These are phyloP conservation scores for Coregonus ussuriensis DNA, from an alignment of 2,797 vertebrate species.

Conservation along the genomic window DNA sequence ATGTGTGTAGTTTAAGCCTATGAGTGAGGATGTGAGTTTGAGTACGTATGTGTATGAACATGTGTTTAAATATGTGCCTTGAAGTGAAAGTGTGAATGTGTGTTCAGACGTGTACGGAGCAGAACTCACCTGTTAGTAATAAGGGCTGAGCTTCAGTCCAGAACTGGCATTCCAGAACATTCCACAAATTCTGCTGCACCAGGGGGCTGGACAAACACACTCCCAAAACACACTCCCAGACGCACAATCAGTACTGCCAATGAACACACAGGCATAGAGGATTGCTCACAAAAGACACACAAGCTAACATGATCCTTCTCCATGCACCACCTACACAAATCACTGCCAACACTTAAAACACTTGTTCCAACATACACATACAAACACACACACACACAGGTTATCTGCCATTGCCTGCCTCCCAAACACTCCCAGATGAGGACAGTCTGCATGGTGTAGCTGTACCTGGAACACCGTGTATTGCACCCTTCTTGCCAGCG, in stretches of 20 bases:
- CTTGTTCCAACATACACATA: conserved; percentile 8
- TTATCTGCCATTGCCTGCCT: neutral
- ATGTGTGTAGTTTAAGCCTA: neutral
- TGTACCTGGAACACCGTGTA: neutral
- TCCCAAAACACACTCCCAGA: conserved; percentile 20
- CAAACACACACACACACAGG: too few relatives aligned
- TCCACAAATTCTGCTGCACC: conserved; percentile 79
- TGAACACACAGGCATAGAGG: conserved; percentile 41
- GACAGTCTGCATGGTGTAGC: neutral
- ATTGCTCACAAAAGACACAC: conserved; percentile 37
- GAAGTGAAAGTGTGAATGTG: conserved; percentile 32
- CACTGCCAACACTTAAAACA: conserved; percentile 16
- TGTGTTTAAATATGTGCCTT: conserved; percentile 51
- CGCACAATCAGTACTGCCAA: conserved; percentile 37
- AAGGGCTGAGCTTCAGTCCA: conserved; percentile 69
- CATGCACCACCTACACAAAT: conserved; percentile 23
- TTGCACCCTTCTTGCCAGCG: neutral
- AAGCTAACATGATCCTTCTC: conserved; percentile 20
- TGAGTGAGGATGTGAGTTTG: neutral
- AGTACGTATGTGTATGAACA: conserved; percentile 9
- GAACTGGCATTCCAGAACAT: conserved; percentile 78
- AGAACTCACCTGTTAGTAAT: conserved; percentile 83
- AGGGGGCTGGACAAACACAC: conserved; percentile 68
- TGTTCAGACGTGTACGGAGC: conserved; percentile 63
- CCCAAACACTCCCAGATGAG: conserved; percentile 12